Evolutionary conservation across 2,797 vertebrate species (phyloP), one percentile per base, ranked within the genome.

Genomic region (Pitangus sulphuratus): DNA sequence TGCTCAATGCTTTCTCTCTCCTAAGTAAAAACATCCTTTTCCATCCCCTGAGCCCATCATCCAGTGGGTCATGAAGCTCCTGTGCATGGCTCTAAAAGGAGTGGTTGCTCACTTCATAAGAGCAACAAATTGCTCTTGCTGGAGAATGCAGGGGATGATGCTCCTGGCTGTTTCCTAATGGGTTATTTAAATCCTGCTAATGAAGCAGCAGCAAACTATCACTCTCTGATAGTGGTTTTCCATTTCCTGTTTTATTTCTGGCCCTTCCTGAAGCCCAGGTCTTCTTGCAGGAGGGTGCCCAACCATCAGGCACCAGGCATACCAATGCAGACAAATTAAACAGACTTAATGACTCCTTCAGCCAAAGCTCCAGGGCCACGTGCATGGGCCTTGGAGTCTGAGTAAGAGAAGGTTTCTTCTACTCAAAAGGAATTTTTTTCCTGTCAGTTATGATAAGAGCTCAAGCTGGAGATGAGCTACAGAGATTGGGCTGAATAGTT

Each of bases 381-480:
- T 1, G 2, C 66, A 56, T 0, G 0, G 58, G 45, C 40, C 85
- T 48, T 0, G 2, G 68, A 71, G 11, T 79, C n/a, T 54, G 51
- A 75, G 1, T 0, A 51, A 50, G 8, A 94, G 25, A 72, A 65
- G 11, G 1, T 21, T 57, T 77, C 40, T 75, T 93, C 9, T 17
- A 51, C 31, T 50, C 57, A 54, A 90, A 84, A 81, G 26, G 45
- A 45, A 42, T 17, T 44, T 16, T 92, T 80, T 78, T 42, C 17
- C 35, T 6, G 0, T 28, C 62, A 64, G 3, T 61, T 88, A 69
- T 21, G 24, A 58, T 54, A 64, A 87, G 89, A 91, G 7, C 33
- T 89, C 13, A 56, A 19, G 3, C 7, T 75, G 21, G 16, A 95
- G 68, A 64, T 44, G 18, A 89, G 15, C 69, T 68, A 48, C 31